These are phyloP conservation scores for Tapirus indicus DNA, from an alignment of 2,797 vertebrate species.

Conservation along the genomic window DNA sequence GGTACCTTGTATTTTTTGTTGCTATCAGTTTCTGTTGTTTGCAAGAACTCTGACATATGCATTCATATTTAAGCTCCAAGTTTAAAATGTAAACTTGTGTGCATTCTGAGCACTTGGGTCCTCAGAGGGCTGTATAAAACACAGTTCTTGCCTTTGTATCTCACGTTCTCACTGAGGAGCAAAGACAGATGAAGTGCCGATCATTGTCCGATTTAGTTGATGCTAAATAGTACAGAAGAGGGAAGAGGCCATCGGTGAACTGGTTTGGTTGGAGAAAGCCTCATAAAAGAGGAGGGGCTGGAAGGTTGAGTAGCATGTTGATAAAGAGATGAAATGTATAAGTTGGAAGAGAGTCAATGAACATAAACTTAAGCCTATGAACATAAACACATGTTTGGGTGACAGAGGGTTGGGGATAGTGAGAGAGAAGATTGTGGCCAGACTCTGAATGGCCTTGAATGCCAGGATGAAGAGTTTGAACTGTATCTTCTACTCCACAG, in stretches of 20 bases:
- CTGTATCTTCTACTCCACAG: neutral
- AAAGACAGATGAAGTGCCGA: neutral
- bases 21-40: slow-evolving; percentile 41
- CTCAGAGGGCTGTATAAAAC: neutral
- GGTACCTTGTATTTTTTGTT: neutral
- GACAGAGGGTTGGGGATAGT: neutral
- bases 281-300: neutral
- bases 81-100: neutral
- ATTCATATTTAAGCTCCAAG: slow-evolving; percentile 23
- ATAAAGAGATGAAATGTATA: neutral
- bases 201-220: neutral
- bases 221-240: neutral
- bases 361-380: neutral
- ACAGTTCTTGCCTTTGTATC: neutral
- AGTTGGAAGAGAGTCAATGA: neutral
- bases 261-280: neutral
- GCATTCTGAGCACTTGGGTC: neutral
- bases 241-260: neutral
- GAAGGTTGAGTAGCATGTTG: neutral
- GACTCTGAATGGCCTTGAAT: neutral
- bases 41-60: neutral
- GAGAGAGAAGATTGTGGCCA: neutral
- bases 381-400: neutral
- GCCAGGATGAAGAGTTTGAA: neutral
- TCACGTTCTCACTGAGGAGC: neutral